phyloP scores from a whole-genome alignment of 35 echinoderm and acorn worm species.

The Heliocidaris erythrogramma region DNA sequence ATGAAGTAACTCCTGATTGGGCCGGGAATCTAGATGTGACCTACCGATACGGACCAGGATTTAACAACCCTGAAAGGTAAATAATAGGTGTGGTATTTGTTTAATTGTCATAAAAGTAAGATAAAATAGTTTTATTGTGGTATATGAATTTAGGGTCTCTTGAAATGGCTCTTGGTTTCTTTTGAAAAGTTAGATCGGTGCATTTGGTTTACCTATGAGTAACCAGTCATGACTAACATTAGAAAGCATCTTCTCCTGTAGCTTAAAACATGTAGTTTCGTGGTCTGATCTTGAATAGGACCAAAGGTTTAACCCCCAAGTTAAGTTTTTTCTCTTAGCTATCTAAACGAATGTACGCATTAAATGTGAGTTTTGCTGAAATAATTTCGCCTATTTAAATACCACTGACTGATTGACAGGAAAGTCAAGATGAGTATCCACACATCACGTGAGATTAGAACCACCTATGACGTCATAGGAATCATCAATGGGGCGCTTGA shows the following conservation, averaged over 20 bases:
- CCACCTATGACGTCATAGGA: constrained; percentile 76
- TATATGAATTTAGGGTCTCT: too few relatives aligned
- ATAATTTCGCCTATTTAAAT: neutral
- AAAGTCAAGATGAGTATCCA: constrained; percentile 65
- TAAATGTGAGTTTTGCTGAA: neutral
- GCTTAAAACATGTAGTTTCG: too few relatives aligned
- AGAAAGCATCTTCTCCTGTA: too few relatives aligned
- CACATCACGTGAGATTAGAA: constrained; percentile 59
- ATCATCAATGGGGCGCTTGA: constrained; percentile 61
- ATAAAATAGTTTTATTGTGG: too few relatives aligned
- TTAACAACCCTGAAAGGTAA: constrained; percentile 56
- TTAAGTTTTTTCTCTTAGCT: too few relatives aligned
- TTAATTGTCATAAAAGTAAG: too few relatives aligned
- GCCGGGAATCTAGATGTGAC: constrained; percentile 58
- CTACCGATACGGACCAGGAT: constrained; percentile 76
- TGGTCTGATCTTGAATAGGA: too few relatives aligned
- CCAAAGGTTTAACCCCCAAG: neutral
- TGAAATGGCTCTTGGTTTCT: too few relatives aligned
- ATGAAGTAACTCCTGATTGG: constrained; percentile 50
- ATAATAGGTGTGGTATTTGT: neutral
- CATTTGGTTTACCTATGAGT: too few relatives aligned
- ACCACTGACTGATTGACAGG: neutral
- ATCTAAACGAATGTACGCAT: neutral
- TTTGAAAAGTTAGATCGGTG: too few relatives aligned
- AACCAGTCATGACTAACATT: too few relatives aligned